Evolutionary conservation across 2,888 invertebrate genomes (phyloP).

Genomic region (Hetaerina titia): DNA sequence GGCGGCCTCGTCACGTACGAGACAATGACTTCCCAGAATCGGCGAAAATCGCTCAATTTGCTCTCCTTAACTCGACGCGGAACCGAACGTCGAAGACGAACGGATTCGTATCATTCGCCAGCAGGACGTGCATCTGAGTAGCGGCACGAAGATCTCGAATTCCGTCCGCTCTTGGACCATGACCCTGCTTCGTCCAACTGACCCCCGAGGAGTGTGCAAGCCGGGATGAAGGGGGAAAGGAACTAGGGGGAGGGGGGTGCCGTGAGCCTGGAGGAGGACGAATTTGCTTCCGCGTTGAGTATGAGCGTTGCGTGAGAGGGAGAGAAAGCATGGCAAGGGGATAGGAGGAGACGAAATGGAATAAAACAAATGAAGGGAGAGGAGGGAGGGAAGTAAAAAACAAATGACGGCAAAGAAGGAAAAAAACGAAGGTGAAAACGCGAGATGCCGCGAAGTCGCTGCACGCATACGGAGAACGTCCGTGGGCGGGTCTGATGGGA

Average conservation of each 20-base stretch:
- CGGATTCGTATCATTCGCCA: background rate
- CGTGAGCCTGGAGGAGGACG: too few species aligned
- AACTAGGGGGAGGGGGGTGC: too few species aligned
- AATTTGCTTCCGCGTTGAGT: background rate
- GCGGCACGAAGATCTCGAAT: background rate
- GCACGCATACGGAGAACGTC: background rate
- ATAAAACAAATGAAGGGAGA: too few species aligned
- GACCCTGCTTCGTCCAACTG: background rate
- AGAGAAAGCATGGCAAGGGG: background rate
- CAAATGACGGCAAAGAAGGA: too few species aligned
- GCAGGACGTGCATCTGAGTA: background rate
- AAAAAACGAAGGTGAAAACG: background rate
- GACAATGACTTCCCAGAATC: background rate
- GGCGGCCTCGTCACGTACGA: too few species aligned
- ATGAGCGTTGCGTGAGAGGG: background rate
- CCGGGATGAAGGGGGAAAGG: too few species aligned
- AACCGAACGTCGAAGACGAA: background rate
- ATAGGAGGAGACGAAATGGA: too few species aligned
- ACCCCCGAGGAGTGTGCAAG: background rate
- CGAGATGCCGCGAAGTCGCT: background rate
- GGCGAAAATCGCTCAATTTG: slow-evolving; percentile 1
- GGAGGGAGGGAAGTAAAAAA: too few species aligned
- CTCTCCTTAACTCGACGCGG: background rate
- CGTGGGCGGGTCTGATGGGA: background rate
- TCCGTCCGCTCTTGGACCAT: background rate